Evolutionary conservation across 92 coral and sea anemone species (phyloP).

Genomic region (Epizoanthus scotinus): DNA sequence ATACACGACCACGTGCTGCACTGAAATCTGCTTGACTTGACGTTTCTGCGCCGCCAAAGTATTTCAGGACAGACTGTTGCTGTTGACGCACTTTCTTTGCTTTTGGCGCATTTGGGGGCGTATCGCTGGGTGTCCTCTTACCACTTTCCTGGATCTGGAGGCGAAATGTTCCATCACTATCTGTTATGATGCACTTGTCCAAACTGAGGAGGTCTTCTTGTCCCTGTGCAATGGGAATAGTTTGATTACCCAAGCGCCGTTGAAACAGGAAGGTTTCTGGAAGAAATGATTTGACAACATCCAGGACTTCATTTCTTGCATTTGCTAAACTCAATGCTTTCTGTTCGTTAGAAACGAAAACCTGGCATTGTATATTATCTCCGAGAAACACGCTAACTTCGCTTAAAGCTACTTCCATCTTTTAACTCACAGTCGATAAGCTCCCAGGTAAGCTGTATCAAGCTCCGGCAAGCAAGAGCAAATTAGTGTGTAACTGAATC

Average conservation of each 20-base stretch:
- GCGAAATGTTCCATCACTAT: conserved; percentile 1
- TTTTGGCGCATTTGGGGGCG: conserved; percentile 40
- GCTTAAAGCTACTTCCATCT: not conserved
- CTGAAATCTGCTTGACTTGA: conserved; percentile 37
- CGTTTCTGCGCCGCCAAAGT: conserved; percentile 20
- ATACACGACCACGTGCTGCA: conserved; percentile 50
- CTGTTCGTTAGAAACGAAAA: not conserved
- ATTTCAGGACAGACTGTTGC: conserved; percentile 39
- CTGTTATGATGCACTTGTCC: not conserved
- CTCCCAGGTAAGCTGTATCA: too few species aligned
- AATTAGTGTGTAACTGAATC: too few species aligned
- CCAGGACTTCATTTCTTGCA: not conserved
- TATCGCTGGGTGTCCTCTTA: conserved; percentile 30
- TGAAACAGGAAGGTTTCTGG: conserved; percentile 5
- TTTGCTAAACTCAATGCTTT: not conserved
- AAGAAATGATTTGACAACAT: conserved; percentile 8
- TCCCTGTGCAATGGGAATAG: not conserved
- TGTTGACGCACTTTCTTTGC: conserved; percentile 26
- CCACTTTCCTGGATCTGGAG: conserved; percentile 38
- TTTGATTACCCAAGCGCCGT: not conserved
- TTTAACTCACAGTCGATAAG: too few species aligned
- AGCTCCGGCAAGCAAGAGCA: too few species aligned
- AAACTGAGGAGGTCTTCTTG: not conserved
- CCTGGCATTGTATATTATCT: conserved; percentile 1
- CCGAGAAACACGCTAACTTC: not conserved